Percentiles rank a stretch among this genome's conserved stretches.
Evolutionary conservation across 2,888 invertebrate genomes (phyloP).

Genomic region (Eristalinus aeneus): DNA sequence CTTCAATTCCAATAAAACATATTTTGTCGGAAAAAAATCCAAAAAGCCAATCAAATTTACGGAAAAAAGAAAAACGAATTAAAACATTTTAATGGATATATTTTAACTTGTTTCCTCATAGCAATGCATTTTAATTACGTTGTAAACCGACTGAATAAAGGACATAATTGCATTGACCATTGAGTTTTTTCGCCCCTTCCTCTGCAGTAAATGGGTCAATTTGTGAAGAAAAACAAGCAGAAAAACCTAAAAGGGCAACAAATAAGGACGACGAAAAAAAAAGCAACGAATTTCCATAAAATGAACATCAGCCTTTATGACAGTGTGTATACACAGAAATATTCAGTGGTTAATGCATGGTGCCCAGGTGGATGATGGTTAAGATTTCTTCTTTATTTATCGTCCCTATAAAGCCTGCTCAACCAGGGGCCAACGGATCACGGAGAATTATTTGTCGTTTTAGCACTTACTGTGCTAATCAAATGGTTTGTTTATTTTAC

Average conservation of each 20-base stretch:
- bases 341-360: neutral
- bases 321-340: neutral
- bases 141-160: conserved; percentile 55
- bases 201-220: conserved; percentile 48
- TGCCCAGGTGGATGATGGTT: neutral
- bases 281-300: neutral
- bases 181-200: neutral
- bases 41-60: neutral
- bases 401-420: neutral
- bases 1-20: neutral
- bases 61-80: conserved; percentile 17
- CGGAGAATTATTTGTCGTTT: neutral
- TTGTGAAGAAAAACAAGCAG: conserved; percentile 9
- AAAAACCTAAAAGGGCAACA: neutral
- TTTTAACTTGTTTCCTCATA: neutral
- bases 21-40: too few species aligned
- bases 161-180: conserved; percentile 59
- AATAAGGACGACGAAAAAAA: neutral
- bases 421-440: neutral
- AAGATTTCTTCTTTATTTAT: neutral
- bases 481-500: neutral
- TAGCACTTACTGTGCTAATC: neutral
- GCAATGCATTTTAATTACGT: conserved; percentile 61
- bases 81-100: conserved; percentile 24
- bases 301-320: conserved; percentile 29